Conservation (phyloP, 2,888 invertebrate genomes). For the Torymus aiolomorphi region DNA sequence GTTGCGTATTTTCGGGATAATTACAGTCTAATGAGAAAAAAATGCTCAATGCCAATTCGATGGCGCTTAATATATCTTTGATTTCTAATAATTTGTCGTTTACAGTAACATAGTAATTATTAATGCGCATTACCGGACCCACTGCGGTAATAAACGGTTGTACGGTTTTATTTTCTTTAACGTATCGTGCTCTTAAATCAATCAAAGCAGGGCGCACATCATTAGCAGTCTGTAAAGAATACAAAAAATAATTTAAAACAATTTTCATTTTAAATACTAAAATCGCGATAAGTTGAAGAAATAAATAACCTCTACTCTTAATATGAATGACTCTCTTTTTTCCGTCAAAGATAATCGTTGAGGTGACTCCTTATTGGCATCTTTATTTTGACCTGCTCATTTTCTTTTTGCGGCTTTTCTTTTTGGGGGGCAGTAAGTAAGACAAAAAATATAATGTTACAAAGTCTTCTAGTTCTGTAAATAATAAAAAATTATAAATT, state of each 20-base stretch:
- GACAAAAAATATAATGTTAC: no score
- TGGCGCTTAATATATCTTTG: not conserved
- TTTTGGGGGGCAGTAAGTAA: no score
- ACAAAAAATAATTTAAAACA: not conserved
- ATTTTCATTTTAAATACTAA: no score
- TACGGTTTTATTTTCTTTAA: not conserved
- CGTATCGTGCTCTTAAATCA: not conserved
- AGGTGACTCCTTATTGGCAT: no score
- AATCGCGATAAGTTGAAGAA: not conserved
- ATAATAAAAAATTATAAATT: not conserved
- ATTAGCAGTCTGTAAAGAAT: not conserved
- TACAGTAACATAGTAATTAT: constrained; percentile 1
- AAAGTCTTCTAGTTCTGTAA: not conserved
- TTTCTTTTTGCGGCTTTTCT: no score
- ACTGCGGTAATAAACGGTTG: not conserved
- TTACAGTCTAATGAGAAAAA: constrained; percentile 16
- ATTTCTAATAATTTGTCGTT: not conserved
- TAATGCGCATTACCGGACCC: not conserved
- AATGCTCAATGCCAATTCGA: not conserved
- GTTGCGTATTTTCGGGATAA: constrained; percentile 16
- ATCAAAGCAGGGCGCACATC: not conserved
- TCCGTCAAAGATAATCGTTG: no score
- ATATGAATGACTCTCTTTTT: constrained; percentile 1
- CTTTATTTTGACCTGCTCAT: no score
- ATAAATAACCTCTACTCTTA: not conserved